Conservation (phyloP, 1,140 invertebrate species). For the Drosophila neocordata region DNA sequence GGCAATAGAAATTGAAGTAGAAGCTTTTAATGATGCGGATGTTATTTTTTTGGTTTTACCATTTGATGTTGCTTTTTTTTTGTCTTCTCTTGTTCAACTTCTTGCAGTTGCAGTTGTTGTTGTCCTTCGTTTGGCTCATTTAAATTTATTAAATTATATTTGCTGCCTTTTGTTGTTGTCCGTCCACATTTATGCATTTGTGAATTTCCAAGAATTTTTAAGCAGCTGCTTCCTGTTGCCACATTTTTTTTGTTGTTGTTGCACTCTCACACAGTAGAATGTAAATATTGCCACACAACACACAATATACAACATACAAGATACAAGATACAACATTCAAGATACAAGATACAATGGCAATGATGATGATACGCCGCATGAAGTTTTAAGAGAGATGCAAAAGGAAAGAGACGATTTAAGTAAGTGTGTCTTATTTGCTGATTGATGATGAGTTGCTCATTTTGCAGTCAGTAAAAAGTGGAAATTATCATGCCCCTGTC, state of each 20-base stretch:
- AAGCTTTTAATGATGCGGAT: slow-evolving; percentile 67
- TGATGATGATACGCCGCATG: background rate
- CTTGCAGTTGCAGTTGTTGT: slow-evolving; percentile 20
- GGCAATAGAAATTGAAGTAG: slow-evolving; percentile 38
- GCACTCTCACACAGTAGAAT: slow-evolving; percentile 37
- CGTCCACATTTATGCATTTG: slow-evolving; percentile 38
- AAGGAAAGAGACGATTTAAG: slow-evolving; percentile 11
- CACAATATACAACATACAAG: background rate
- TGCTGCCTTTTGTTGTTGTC: slow-evolving; percentile 28
- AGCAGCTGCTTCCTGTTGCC: slow-evolving; percentile 75
- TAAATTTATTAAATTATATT: slow-evolving; percentile 74
- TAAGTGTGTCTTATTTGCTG: background rate
- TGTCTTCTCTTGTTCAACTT: too few species aligned
- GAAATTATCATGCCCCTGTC: slow-evolving; percentile 13
- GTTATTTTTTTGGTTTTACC: slow-evolving; percentile 18
- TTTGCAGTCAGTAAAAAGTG: background rate
- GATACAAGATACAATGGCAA: slow-evolving; percentile 32
- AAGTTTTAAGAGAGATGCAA: slow-evolving; percentile 34
- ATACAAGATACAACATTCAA: slow-evolving; percentile 2
- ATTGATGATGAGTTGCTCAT: slow-evolving; percentile 13
- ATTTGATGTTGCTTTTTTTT: slow-evolving; percentile 15
- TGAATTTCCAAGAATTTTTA: slow-evolving; percentile 72
- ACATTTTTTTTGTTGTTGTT: slow-evolving; percentile 37
- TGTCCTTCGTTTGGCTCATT: slow-evolving; percentile 60
- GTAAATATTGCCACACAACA: slow-evolving; percentile 45